Percentiles rank a stretch among this genome's conserved stretches.
phyloP scores from a whole-genome alignment of 2,888 invertebrate species.

The Epistrophe grossulariae region DNA sequence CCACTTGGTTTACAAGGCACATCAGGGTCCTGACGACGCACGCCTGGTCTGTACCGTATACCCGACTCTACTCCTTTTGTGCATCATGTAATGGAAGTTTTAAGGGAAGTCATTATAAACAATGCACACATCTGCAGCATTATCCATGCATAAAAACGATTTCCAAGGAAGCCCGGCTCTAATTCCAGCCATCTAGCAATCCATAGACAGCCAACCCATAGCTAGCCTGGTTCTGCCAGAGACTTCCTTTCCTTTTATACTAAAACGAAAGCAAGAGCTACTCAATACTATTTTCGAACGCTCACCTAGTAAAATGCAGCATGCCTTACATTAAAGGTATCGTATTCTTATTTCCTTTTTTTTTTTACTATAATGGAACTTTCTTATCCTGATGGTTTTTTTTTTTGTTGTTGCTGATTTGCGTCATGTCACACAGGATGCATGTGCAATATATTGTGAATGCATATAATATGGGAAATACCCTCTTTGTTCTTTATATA shows the following conservation, averaged over 20 bases:
- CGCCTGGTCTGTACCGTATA: not conserved
- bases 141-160: constrained; percentile 64
- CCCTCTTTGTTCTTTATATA: constrained; percentile 33
- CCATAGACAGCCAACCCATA: no score
- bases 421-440: constrained; percentile 49
- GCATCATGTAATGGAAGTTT: constrained; percentile 69
- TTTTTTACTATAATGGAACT: constrained; percentile 7
- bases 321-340: constrained; percentile 40
- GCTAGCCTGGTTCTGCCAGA: not conserved
- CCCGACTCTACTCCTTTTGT: constrained; percentile 31
- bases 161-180: constrained; percentile 44
- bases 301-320: constrained; percentile 27
- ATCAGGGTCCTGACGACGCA: not conserved
- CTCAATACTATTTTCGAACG: constrained; percentile 33
- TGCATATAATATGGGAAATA: constrained; percentile 39
- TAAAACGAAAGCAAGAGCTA: constrained; percentile 49
- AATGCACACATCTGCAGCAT: constrained; percentile 69
- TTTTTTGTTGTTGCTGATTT: constrained; percentile 30
- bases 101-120: constrained; percentile 72
- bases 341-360: constrained; percentile 31
- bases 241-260: constrained; percentile 19
- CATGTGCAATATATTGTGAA: constrained; percentile 42
- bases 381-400: constrained; percentile 43
- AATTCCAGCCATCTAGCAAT: constrained; percentile 31
- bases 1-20: not conserved